Percentiles rank a stretch among this genome's conserved stretches.
Conservation (phyloP, 2,797 vertebrate species). For the Serranus cabrilla region DNA sequence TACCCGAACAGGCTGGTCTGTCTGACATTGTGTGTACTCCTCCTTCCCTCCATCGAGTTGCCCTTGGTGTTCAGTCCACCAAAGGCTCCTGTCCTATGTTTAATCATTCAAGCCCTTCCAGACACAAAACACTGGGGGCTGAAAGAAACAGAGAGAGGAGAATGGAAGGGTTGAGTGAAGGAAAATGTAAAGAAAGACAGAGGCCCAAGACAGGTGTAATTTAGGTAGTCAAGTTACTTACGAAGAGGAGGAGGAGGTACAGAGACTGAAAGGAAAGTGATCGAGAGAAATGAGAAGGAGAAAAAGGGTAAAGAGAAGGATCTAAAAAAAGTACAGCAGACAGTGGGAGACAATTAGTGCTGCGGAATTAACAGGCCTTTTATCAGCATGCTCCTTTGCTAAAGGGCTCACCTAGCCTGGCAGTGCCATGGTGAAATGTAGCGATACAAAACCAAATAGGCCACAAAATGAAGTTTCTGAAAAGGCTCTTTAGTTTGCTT, state of each 20-base stretch:
- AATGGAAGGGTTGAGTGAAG: slow-evolving; percentile 11
- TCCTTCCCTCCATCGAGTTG: slow-evolving; percentile 32
- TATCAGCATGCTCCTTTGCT: slow-evolving; percentile 69
- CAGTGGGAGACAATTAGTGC: slow-evolving; percentile 64
- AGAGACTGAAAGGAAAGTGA: slow-evolving; percentile 25
- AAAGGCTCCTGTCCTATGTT: slow-evolving; percentile 56
- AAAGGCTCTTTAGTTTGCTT: slow-evolving; percentile 31
- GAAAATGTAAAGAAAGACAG: slow-evolving; percentile 36
- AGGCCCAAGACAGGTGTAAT: slow-evolving; percentile 28
- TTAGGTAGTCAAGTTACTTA: slow-evolving; percentile 51
- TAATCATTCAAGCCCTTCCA: slow-evolving; percentile 65
- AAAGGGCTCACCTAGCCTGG: slow-evolving; percentile 60
- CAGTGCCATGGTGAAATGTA: slow-evolving; percentile 30
- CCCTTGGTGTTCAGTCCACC: slow-evolving; percentile 61
- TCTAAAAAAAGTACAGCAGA: slow-evolving; percentile 23
- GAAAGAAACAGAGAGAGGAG: slow-evolving; percentile 21
- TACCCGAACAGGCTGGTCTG: slow-evolving; percentile 57
- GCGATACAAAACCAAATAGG: slow-evolving; percentile 35
- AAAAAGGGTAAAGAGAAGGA: background rate
- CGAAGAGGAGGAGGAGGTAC: slow-evolving; percentile 6
- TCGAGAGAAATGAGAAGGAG: slow-evolving; percentile 12
- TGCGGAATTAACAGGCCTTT: slow-evolving; percentile 74
- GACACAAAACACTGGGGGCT: slow-evolving; percentile 42
- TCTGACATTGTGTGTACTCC: slow-evolving; percentile 60
- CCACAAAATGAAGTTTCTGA: slow-evolving; percentile 36